Evolutionary conservation across 2,797 vertebrate genomes (phyloP).

Genomic region (Anabacerthia variegaticeps): DNA sequence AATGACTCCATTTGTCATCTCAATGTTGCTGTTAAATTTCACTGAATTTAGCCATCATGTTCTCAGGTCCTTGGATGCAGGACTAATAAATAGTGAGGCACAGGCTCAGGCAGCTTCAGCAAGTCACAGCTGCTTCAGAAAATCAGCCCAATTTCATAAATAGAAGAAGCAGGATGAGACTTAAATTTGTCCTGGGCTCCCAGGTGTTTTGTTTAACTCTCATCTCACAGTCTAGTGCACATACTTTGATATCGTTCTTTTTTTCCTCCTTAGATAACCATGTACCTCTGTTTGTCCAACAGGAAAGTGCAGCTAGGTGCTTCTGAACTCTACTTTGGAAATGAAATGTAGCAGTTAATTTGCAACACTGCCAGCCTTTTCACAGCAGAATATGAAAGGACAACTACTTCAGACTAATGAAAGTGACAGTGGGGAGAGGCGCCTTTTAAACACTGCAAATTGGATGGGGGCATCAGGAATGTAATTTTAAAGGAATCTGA

Average conservation of each 20-base stretch:
- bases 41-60: neutral
- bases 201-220: neutral
- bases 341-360: conserved; percentile 53
- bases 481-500: conserved; percentile 58
- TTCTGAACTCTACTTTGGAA: conserved; percentile 15
- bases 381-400: neutral
- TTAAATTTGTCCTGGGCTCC: neutral
- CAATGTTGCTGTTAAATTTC: neutral
- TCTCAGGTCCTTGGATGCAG: neutral
- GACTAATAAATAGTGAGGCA: neutral
- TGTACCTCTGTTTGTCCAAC: neutral
- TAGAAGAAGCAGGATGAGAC: neutral
- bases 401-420: conserved; percentile 30
- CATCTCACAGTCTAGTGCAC: neutral
- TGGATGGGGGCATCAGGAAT: conserved; percentile 10
- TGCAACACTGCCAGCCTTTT: conserved; percentile 10
- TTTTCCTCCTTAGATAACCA: neutral
- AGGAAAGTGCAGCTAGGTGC: neutral
- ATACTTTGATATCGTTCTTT: neutral
- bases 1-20: neutral
- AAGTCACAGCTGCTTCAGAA: neutral
- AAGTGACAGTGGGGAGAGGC: conserved; percentile 40
- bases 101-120: neutral
- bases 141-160: neutral
- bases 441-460: conserved; percentile 32